Percentiles rank a stretch among this genome's conserved stretches.
These are phyloP conservation scores for Myoxocephalus aenaeus DNA, from an alignment of 2,797 vertebrate genomes.

Conservation along the genomic window DNA sequence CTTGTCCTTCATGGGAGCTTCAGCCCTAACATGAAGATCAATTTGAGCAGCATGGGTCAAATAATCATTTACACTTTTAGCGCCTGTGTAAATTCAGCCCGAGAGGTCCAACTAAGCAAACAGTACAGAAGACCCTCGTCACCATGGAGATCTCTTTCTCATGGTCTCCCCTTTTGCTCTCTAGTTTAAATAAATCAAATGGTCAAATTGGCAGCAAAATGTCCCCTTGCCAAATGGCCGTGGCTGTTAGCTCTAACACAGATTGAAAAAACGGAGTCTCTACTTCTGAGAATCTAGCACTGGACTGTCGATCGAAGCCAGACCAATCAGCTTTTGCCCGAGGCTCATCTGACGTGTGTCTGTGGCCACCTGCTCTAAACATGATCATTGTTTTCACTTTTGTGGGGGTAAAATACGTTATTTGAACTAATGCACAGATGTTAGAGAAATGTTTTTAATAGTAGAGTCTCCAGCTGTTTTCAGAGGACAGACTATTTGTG, in stretches of 20 bases:
- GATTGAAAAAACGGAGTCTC: conserved; percentile 29
- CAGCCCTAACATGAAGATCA: conserved; percentile 6
- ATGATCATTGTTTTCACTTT: not conserved
- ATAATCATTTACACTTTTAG: conserved; percentile 14
- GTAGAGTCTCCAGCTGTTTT: not conserved
- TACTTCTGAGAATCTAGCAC: conserved; percentile 1
- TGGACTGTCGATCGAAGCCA: conserved; percentile 16
- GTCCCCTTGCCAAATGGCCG: not conserved
- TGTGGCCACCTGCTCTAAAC: conserved; percentile 10
- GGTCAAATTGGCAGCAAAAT: conserved; percentile 25
- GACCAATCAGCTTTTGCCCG: conserved; percentile 15
- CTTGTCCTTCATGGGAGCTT: not conserved
- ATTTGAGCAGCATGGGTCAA: conserved; percentile 5
- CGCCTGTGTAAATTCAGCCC: conserved; percentile 39
- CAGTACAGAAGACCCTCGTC: conserved; percentile 20
- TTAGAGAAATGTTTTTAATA: not conserved
- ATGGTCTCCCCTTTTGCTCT: conserved; percentile 33
- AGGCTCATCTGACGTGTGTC: conserved; percentile 47
- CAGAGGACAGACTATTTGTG: not conserved
- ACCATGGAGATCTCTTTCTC: conserved; percentile 47
- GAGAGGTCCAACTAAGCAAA: conserved; percentile 42
- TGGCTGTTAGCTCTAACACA: conserved; percentile 24
- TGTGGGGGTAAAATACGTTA: not conserved
- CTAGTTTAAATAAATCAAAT: conserved; percentile 44
- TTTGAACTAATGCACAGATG: not conserved